phyloP scores from a whole-genome alignment of 2,797 vertebrate species.

The Caiman crocodilus region DNA sequence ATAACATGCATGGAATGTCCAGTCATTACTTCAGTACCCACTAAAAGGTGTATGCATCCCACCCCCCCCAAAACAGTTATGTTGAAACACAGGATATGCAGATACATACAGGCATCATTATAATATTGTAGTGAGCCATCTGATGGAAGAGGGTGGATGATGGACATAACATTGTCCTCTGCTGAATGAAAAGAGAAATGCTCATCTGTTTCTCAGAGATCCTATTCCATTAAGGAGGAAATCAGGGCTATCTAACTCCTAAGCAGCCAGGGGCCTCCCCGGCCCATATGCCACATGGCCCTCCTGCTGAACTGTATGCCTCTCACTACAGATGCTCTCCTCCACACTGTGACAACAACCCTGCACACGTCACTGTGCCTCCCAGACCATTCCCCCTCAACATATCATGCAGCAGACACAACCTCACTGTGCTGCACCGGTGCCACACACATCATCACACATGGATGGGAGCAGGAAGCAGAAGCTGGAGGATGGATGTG shows the following conservation, averaged over 20 bases:
- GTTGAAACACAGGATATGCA: not conserved
- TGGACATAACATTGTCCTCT: not conserved
- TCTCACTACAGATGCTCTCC: no score
- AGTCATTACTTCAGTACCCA: not conserved
- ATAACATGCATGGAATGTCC: not conserved
- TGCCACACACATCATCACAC: no score
- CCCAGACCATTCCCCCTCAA: no score
- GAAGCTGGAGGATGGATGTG: no score
- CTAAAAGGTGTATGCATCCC: not conserved
- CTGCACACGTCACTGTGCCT: not conserved
- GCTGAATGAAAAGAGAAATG: not conserved
- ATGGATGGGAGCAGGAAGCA: no score
- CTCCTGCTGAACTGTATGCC: no score
- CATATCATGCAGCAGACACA: no score
- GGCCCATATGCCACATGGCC: no score
- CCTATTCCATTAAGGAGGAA: not conserved
- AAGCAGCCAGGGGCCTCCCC: no score
- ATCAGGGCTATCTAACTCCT: no score
- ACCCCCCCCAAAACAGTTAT: not conserved
- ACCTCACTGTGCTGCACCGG: no score
- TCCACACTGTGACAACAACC: not conserved
- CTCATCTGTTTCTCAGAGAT: not conserved
- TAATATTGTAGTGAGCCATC: not conserved
- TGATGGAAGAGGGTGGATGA: accelerated
- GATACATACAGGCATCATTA: not conserved